Percentiles rank a stretch among this genome's conserved stretches.
Conservation (phyloP, 2,797 vertebrate species). For the Cuniculus paca region DNA sequence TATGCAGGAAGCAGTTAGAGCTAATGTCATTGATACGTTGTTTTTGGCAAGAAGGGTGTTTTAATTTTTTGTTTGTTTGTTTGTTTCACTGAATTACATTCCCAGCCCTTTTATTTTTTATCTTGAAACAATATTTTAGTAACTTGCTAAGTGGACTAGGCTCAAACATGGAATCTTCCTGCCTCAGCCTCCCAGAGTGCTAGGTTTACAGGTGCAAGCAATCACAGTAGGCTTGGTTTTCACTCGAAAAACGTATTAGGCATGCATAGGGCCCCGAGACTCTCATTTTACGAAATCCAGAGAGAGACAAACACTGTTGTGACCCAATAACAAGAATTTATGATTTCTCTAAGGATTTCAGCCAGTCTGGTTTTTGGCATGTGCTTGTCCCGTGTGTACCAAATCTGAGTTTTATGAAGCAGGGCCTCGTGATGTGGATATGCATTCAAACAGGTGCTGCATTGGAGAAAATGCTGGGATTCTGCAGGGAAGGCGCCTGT, state of each 20-base stretch:
- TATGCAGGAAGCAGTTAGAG: neutral
- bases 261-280: neutral
- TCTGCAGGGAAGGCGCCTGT: neutral
- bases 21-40: neutral
- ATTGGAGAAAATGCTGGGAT: neutral
- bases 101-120: neutral
- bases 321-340: neutral
- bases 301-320: neutral
- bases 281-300: neutral
- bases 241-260: neutral
- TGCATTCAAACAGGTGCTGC: neutral
- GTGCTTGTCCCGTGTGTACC: neutral
- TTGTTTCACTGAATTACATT: neutral
- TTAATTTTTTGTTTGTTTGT: neutral
- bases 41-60: neutral
- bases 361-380: neutral
- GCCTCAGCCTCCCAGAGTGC: neutral
- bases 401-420: neutral
- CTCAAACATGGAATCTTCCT: neutral
- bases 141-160: neutral
- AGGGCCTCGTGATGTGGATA: neutral
- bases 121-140: neutral
- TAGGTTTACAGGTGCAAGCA: neutral
- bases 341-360: neutral
- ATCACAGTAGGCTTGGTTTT: neutral